Base-by-base conservation (phyloP, 2,888 invertebrate species). In the Baronia brevicornis region DNA sequence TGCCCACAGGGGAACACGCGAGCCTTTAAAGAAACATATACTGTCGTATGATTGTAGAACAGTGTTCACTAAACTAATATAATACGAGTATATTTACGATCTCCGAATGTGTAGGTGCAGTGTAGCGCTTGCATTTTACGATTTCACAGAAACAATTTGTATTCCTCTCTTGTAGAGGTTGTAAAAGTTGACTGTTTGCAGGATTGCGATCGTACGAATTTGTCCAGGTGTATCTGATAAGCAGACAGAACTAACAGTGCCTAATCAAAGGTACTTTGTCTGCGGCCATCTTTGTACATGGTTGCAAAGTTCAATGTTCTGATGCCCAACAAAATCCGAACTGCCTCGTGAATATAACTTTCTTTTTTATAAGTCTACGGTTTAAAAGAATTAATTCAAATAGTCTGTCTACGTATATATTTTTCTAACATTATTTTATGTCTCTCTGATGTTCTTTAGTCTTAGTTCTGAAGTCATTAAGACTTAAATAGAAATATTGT, bases 61-160 rank as follows among this genome's bases (percentile, higher is more conserved):
- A n/a, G n/a, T n/a, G n/a, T n/a, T n/a, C n/a, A n/a, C n/a, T n/a
- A n/a, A n/a, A n/a, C n/a, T n/a, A n/a, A n/a, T n/a, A n/a, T n/a
- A n/a, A n/a, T n/a, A n/a, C n/a, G n/a, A n/a, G n/a, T n/a, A n/a
- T n/a, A n/a, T n/a, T n/a, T n/a, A n/a, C n/a, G n/a, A n/a, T n/a
- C n/a, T 36, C 24, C 60, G 60, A 70, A 64, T 61, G 54, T 60
- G 48, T 49, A 54, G 40, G 49, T 51, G 51, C 50, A 36, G 48
- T 51, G 51, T 49, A 36, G 48, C 48, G 67, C 71, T 69, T 68
- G 67, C 58, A 64, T 75, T 80, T 79, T 79, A 80, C 72, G 78
- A 71, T 64, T 60, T 48, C 39, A 51, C 46, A 44, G 50, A 65
- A 74, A 73, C 72, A 66, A 74, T 82, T 78, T 72, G 70, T 82